Evolutionary conservation across 2,113 vertebrate genomes (phyloP), one percentile per base, ranked within the genome.

Genomic region (Nibea coibor): DNA sequence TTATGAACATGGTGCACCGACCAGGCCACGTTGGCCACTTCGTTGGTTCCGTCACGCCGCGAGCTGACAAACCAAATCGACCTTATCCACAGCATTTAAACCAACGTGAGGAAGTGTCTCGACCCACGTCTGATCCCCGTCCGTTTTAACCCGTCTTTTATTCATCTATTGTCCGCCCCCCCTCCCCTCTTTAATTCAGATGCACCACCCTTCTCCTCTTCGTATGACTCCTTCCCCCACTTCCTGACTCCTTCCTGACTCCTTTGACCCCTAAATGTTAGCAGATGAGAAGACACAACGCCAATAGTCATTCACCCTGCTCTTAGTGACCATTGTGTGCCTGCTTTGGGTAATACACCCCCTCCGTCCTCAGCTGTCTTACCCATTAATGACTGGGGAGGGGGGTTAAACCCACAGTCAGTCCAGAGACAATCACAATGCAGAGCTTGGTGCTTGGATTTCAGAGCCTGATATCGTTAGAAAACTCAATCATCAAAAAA

Each of bases 211-310:
- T 73, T 79, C 83, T 87, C 81, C 82, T 87, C 87, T 80, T 83
- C 53, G 2, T 87, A 74, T 91, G 88, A 86, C 87, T 91, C 91
- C 92, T 89, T 91, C 89, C 90, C 90, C 89, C 89, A 93, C 90
- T 90, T 94, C 92, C 93, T 94, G 92, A 83, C 88, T 92, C 88
- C 87, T 92, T 93, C 90, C 91, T 92, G 89, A 31, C 88, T 91
- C 89, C 83, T 93, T 91, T 94, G 93, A 94, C 91, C 93, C 92
- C 89, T 93, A 94, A 94, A 93, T 94, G 93, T 91, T 94, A 92
- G 90, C 93, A 94, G 93, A 94, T 94, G 93, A 94, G 88, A 92
- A 75, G 89, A 93, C 91, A 94, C 92, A 93, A 93, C 91, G 78
- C 90, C 91, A 92, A 93, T 92, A 93, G 92, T 93, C 93, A 93